These are phyloP conservation scores for Diabrotica undecimpunctata DNA, from an alignment of 1,140 invertebrate species.

Conservation along the genomic window DNA sequence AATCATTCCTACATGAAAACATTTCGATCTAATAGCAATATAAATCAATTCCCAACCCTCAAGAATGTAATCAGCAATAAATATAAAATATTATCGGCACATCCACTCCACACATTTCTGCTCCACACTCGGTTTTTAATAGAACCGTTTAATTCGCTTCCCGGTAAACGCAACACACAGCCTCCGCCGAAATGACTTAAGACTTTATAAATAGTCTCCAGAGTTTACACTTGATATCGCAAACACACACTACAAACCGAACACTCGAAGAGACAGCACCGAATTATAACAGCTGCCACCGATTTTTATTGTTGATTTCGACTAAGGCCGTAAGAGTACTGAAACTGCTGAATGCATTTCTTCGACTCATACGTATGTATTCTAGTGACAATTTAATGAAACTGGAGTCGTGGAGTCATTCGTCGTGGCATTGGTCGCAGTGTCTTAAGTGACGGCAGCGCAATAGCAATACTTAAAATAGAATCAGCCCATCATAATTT, in stretches of 20 bases:
- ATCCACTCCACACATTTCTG: background rate
- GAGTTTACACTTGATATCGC: background rate
- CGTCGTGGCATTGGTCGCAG: background rate
- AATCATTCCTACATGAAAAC: too few relatives aligned
- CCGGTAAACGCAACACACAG: too few relatives aligned
- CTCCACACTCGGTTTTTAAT: background rate
- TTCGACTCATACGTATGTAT: background rate
- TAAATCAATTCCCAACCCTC: background rate
- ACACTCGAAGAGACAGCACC: background rate
- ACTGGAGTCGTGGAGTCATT: background rate
- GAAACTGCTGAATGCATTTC: background rate
- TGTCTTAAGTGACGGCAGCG: conserved; percentile 4
- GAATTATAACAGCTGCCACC: background rate
- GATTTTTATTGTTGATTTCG: too few relatives aligned
- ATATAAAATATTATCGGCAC: background rate
- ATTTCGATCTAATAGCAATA: too few relatives aligned
- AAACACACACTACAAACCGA: background rate
- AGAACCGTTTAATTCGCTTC: background rate
- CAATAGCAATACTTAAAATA: background rate
- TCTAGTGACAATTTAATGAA: conserved; percentile 3
- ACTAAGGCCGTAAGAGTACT: too few relatives aligned
- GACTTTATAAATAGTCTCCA: background rate
- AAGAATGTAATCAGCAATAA: background rate
- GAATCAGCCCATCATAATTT: conserved; percentile 5
- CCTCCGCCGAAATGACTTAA: background rate